Base-by-base conservation (phyloP, 2,797 vertebrate genomes). In the Moxostoma hubbsi region DNA sequence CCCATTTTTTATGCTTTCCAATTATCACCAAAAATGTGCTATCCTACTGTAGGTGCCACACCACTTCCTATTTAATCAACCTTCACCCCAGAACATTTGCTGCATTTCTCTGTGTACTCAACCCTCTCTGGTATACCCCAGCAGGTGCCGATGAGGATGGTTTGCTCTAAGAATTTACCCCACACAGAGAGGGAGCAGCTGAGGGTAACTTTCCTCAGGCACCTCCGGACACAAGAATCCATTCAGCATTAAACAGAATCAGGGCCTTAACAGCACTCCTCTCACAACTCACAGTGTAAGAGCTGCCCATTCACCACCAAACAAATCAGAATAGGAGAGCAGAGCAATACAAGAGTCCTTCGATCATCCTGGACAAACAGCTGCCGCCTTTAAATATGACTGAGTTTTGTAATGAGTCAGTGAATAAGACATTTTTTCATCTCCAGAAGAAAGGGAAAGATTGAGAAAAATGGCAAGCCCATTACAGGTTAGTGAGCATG, bases 181-280 rank as follows among this genome's bases (percentile, higher is more conserved):
- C 79, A 61, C 45, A 77, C 85, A 89, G 87, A 75, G 51, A 49
- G 68, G 80, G 84, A 86, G 86, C 90, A 91, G 89, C 90, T 91
- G 89, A 92, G 92, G 88, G 87, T 88, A 82, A 86, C 45, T 79
- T 51, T 70, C 81, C 47, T 89, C 89, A 81, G 87, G 85, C 86
- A 87, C 88, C 89, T 92, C 92, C 89, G 92, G 92, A 91, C 86
- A 83, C 93, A 94, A 93, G 89, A 90, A 83, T 73, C 88, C 89
- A 91, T 93, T 93, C 90, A 93, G 54, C 18, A 61, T 54, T 63
- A 51, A 57, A 65, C 43, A 73, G 78, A 76, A 66, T 75, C 45
- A 18, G 65, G 18, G 63, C 51, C 71, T 58, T 75, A 58, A 74
- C 74, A 64, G 64, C 71, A 63, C 8, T 58, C 45, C 36, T 72